A percentile compares a stretch with the other conserved stretches of the same genome.
Evolutionary conservation across 92 coral and sea anemone species (phyloP).

Genomic region (Bergia sp.): DNA sequence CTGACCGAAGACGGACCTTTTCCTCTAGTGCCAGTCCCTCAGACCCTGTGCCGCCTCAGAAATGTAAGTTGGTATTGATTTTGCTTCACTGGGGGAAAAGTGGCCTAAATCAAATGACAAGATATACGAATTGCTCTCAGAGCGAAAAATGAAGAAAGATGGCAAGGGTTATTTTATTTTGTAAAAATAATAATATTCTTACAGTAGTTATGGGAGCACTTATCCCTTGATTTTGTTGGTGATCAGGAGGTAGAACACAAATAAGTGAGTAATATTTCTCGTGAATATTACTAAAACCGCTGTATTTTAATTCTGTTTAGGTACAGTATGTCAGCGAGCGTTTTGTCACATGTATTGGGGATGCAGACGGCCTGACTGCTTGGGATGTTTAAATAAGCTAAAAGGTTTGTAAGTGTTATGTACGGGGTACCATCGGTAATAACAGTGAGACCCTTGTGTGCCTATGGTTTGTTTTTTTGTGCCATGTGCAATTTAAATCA

Average conservation of each 20-base stretch:
- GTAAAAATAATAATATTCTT: no score
- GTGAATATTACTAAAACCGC: no score
- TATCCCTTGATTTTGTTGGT: no score
- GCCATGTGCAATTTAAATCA: neutral
- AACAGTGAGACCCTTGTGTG: neutral
- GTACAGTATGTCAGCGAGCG: constrained; percentile 73
- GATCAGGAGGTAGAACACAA: no score
- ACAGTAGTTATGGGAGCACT: no score
- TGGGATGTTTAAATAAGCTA: constrained; percentile 86
- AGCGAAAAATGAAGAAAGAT: no score
- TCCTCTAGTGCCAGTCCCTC: constrained; percentile 11
- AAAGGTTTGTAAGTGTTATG: constrained; percentile 56
- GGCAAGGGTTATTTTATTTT: no score
- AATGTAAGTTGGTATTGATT: constrained; percentile 63
- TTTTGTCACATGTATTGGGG: constrained; percentile 93
- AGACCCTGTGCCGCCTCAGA: constrained; percentile 62
- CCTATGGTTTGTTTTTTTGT: neutral
- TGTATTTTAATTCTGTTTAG: constrained; percentile 32
- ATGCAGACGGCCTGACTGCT: constrained; percentile 66
- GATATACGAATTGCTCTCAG: neutral
- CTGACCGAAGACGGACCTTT: constrained; percentile 55
- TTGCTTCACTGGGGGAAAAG: neutral
- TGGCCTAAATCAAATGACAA: neutral
- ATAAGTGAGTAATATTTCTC: no score
- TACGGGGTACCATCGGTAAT: neutral